phyloP scores from a whole-genome alignment of 2,797 vertebrate genomes.

The Gallinago solitaria region DNA sequence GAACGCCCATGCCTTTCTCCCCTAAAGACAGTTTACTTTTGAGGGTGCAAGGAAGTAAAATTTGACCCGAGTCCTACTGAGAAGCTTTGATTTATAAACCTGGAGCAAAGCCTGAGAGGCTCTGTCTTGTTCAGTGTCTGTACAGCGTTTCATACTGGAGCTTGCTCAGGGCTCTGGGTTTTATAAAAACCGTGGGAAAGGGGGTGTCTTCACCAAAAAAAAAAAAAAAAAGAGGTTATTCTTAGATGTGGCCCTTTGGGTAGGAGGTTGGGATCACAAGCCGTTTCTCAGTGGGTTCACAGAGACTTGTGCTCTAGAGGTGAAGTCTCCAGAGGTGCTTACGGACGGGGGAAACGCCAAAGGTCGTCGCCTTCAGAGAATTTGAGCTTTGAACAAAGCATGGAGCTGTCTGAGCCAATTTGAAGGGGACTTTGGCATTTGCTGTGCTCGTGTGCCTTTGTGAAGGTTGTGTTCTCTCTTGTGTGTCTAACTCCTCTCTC shows the following conservation, averaged over 20 bases:
- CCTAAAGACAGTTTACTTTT: not conserved
- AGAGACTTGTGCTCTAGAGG: not conserved
- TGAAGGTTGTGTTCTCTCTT: not conserved
- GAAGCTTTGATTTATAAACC: not conserved
- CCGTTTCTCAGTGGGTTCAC: not conserved
- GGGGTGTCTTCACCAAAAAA: not conserved
- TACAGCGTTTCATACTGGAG: not conserved
- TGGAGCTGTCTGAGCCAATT: not conserved
- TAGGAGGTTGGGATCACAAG: not conserved
- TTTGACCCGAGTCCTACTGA: not conserved
- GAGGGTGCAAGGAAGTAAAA: not conserved
- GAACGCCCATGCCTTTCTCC: not conserved
- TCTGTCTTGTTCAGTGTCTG: not conserved
- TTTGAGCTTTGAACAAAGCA: not conserved
- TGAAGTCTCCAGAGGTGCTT: not conserved
- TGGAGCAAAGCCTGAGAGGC: not conserved
- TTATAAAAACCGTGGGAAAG: accelerated
- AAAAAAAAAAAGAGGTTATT: not conserved
- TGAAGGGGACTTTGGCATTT: not conserved
- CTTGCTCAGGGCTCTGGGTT: not conserved
- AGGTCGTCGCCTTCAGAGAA: not conserved
- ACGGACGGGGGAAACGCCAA: not conserved
- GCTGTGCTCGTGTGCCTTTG: not conserved
- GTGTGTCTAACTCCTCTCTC: not conserved
- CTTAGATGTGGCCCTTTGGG: not conserved